These are phyloP conservation scores for Oryctolagus cuniculus DNA, from an alignment of 2,113 vertebrate genomes.

Conservation along the genomic window DNA sequence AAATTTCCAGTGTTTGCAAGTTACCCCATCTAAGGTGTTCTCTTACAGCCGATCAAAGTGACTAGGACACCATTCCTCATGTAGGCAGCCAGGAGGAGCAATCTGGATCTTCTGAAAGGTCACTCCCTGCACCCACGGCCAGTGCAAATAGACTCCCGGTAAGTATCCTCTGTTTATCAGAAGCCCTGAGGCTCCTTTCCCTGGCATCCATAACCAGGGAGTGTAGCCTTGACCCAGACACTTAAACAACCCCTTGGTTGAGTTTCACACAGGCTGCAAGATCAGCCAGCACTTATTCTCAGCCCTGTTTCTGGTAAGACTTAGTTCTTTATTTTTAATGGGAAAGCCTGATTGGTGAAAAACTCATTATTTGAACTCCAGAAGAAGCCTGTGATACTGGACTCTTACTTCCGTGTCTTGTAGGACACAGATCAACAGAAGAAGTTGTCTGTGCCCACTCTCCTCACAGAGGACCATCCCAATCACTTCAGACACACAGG, in stretches of 20 bases:
- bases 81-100: not conserved
- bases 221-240: not conserved
- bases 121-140: not conserved
- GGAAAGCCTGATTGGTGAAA: not conserved
- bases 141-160: not conserved
- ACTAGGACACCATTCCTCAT: not conserved
- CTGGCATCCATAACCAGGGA: not conserved
- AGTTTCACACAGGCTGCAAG: conserved; percentile 13
- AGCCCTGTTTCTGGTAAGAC: not conserved
- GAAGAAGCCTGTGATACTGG: not conserved
- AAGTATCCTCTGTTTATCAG: not conserved
- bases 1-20: not conserved
- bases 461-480: not conserved
- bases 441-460: not conserved
- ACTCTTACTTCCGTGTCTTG: not conserved
- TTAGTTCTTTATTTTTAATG: not conserved
- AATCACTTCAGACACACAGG: not conserved
- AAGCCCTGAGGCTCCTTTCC: not conserved
- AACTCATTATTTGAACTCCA: not conserved
- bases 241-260: not conserved
- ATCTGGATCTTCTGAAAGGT: conserved; percentile 12
- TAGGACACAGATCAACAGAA: not conserved
- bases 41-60: not conserved
- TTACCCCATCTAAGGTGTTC: not conserved
- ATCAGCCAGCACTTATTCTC: not conserved